Evolutionary conservation across 2,888 invertebrate species (phyloP).

Genomic region (Eupithecia insigniata): DNA sequence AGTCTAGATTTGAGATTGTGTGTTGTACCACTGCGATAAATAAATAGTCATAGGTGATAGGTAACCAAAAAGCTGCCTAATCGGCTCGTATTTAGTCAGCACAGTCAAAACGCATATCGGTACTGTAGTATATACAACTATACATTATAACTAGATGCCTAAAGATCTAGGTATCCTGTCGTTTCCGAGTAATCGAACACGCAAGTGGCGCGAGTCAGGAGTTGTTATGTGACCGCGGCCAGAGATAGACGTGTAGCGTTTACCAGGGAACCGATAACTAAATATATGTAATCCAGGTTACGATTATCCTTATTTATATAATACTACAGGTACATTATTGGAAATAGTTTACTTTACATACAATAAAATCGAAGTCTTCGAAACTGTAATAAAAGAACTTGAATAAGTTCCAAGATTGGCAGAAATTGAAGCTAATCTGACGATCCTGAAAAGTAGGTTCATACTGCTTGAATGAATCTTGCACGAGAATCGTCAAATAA

Average conservation of each 20-base stretch:
- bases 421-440: slow-evolving; percentile 12
- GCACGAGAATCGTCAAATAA: not conserved
- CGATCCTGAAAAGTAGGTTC: not conserved
- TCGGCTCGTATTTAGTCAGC: not conserved
- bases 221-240: too few species aligned
- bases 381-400: slow-evolving; percentile 23
- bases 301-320: too few species aligned
- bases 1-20: too few species aligned
- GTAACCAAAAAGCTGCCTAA: not conserved
- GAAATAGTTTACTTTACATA: slow-evolving; percentile 9
- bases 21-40: too few species aligned
- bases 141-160: too few species aligned
- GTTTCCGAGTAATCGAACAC: too few species aligned
- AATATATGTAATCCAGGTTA: too few species aligned
- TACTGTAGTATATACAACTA: too few species aligned
- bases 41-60: not conserved
- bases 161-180: too few species aligned
- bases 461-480: slow-evolving; percentile 1
- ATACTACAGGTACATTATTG: not conserved
- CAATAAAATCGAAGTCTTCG: not conserved
- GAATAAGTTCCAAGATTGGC: slow-evolving; percentile 24
- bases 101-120: not conserved
- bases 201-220: too few species aligned
- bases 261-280: too few species aligned
- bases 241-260: too few species aligned